A percentile compares a stretch with the other conserved stretches of the same genome.
These are phyloP conservation scores for Cataglyphis altisquamis DNA, from an alignment of 2,888 invertebrate species.

Conservation along the genomic window DNA sequence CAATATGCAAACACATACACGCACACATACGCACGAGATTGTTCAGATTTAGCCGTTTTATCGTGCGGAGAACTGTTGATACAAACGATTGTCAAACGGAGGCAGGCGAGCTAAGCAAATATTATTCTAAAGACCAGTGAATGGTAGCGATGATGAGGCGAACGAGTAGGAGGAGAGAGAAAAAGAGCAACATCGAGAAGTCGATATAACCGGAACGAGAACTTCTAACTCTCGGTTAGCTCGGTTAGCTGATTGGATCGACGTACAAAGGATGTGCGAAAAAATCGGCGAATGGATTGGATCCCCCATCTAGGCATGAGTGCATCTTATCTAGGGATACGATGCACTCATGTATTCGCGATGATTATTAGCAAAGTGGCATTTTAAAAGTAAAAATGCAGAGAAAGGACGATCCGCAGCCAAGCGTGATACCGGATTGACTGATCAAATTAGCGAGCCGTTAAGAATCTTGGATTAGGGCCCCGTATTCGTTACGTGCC, in stretches of 20 bases:
- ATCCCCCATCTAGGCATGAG: not conserved
- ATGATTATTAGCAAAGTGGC: constrained; percentile 58
- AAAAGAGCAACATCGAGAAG: constrained; percentile 40
- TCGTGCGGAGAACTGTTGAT: constrained; percentile 55
- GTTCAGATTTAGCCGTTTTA: constrained; percentile 40
- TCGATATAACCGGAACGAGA: constrained; percentile 47
- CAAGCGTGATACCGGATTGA: constrained; percentile 59
- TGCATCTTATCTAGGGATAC: no score
- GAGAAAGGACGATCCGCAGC: constrained; percentile 49
- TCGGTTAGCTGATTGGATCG: constrained; percentile 56
- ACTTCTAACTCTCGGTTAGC: constrained; percentile 39
- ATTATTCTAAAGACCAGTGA: constrained; percentile 52
- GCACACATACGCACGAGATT: not conserved
- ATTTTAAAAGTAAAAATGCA: constrained; percentile 19
- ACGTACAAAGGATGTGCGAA: constrained; percentile 30
- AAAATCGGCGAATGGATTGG: constrained; percentile 35
- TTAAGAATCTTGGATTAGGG: constrained; percentile 58
- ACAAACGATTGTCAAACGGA: constrained; percentile 60
- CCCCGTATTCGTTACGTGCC: constrained; percentile 25
- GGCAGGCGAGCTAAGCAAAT: constrained; percentile 57
- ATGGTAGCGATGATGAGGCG: constrained; percentile 58
- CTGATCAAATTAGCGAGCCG: constrained; percentile 65
- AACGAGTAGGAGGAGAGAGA: constrained; percentile 36
- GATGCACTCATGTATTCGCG: constrained; percentile 13
- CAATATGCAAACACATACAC: constrained; percentile 18